Evolutionary conservation across 2,113 vertebrate species (phyloP).

Genomic region (Aramus guarauna): DNA sequence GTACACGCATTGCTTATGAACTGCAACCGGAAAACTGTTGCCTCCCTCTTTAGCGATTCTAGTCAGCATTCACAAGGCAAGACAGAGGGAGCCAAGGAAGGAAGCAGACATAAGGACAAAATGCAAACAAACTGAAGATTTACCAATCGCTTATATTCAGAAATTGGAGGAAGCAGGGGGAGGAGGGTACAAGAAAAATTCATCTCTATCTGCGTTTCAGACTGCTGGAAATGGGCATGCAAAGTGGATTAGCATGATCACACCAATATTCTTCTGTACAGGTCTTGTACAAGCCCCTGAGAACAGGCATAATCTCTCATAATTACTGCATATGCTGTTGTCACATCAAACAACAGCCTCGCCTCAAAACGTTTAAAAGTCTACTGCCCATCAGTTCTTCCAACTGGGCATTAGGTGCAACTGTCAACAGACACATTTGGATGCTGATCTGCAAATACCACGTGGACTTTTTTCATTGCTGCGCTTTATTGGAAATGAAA

Average conservation of each 20-base stretch:
- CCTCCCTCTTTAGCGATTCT: slow-evolving; percentile 30
- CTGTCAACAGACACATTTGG: neutral
- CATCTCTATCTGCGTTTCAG: slow-evolving; percentile 10
- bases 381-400: neutral
- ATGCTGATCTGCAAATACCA: neutral
- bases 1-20: neutral
- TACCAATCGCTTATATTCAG: slow-evolving; percentile 19
- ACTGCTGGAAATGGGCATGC: slow-evolving; percentile 14
- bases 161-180: neutral
- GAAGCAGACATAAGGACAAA: slow-evolving; percentile 52
- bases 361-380: neutral
- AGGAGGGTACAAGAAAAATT: neutral
- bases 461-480: neutral
- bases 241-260: slow-evolving; percentile 1
- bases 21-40: slow-evolving; percentile 24
- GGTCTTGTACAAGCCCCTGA: neutral
- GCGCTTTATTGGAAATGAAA: neutral
- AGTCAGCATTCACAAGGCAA: slow-evolving; percentile 17
- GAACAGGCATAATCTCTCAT: neutral
- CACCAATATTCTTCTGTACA: neutral
- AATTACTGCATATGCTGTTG: neutral
- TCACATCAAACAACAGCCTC: neutral
- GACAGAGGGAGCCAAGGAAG: neutral
- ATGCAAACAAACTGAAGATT: slow-evolving; percentile 51
- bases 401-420: neutral